Evolutionary conservation across 2,113 vertebrate genomes (phyloP), one percentile per base, ranked within the genome.

Genomic region (Charina bottae): DNA sequence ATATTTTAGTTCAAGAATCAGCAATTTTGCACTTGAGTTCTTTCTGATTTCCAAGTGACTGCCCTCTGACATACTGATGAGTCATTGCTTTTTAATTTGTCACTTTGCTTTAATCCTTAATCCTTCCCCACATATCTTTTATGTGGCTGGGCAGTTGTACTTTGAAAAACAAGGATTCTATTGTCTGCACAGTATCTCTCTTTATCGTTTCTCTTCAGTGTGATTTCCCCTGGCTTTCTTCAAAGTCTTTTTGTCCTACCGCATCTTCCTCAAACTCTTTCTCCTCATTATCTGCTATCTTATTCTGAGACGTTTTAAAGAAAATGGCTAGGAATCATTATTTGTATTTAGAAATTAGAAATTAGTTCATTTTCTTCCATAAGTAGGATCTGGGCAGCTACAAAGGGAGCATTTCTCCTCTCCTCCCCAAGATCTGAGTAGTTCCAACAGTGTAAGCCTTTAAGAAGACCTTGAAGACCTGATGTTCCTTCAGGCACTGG

Each of bases 11-110:
- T 60, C 37, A 84, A 46, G 24, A 85, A 53, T n/a, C 83, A 85
- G 49, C 89, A 49, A 90, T 90, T 85, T 90, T 56, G 33, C 83
- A 85, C 78, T 85, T 90, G 37, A 90, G 26, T 90, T 85, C 78
- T 59, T 24, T 62, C 23, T 21, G 83, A 58, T 60, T 49, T 58
- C 54, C 56, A 46, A 8, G 54, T 6, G 24, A 90, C 23, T 84
- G 78, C 26, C 89, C 26, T 54, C 88, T 56, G 33, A 85, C 37
- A 60, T 1, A 6, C 58, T 49, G 26, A 46, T 85, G 89, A 90
- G 24, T 60, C 89, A 85, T n/a, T 21, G 42, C 37, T 46, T 83
- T 28, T 84, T 49, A 84, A 90, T 59, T 89, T 58, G 24, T n/a
- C 33, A 59, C 28, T 90, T 59, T 42, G 21, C 56, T 90, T 59